Percentiles rank a stretch among this genome's conserved stretches.
Conservation (phyloP, 2,113 vertebrate species). For the Passer montanus region DNA sequence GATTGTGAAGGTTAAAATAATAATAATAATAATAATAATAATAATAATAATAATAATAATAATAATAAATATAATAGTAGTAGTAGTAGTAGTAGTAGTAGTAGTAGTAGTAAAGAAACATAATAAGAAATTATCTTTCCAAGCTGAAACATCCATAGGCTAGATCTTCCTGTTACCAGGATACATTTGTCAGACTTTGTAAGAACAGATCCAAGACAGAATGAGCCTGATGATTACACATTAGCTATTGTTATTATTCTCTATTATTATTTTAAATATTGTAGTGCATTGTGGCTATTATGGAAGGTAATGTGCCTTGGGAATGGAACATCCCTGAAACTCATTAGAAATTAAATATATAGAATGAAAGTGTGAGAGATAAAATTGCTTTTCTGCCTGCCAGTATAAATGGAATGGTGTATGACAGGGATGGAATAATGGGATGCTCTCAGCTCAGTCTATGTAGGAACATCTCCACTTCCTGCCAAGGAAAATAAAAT, state of each 20-base stretch:
- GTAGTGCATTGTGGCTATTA: slow-evolving; percentile 14
- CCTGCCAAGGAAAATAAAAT: background rate
- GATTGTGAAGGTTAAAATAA: background rate
- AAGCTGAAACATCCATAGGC: background rate
- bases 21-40: background rate
- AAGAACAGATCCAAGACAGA: slow-evolving; percentile 18
- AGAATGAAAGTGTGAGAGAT: background rate
- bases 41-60: background rate
- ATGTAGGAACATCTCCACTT: background rate
- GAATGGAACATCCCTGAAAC: slow-evolving; percentile 20
- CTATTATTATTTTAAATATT: slow-evolving; percentile 39
- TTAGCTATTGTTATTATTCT: slow-evolving; percentile 36
- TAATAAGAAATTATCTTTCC: background rate
- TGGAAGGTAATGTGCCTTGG: slow-evolving; percentile 30
- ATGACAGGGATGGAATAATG: slow-evolving; percentile 33
- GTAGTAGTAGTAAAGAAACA: background rate
- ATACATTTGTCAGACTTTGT: background rate
- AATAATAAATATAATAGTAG: background rate
- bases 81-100: background rate
- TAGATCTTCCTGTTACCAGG: background rate
- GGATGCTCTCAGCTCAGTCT: background rate
- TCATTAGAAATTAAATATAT: slow-evolving; percentile 60
- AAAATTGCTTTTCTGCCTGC: slow-evolving; percentile 51
- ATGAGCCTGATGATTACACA: slow-evolving; percentile 1
- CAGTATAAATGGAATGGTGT: slow-evolving; percentile 12